These are phyloP conservation scores for Falco novaeseelandiae DNA, from an alignment of 2,797 vertebrate species.

Conservation along the genomic window DNA sequence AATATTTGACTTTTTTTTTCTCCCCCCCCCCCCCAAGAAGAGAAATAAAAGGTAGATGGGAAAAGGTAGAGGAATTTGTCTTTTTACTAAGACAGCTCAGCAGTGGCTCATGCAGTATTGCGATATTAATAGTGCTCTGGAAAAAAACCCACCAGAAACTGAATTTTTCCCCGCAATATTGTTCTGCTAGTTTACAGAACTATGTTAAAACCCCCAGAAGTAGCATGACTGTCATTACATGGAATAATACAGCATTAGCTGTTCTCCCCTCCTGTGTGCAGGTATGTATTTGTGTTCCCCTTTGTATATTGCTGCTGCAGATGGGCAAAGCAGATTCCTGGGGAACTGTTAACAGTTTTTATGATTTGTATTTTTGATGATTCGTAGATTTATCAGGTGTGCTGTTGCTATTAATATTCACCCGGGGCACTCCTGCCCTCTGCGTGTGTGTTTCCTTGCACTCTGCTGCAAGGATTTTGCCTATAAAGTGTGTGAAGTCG, in stretches of 20 bases:
- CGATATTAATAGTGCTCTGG: not conserved
- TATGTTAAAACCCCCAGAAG: not conserved
- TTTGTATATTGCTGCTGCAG: not conserved
- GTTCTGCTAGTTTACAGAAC: not conserved
- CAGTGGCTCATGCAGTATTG: not conserved
- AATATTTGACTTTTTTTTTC: not conserved
- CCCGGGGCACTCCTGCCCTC: not conserved
- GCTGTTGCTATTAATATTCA: not conserved
- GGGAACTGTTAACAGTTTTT: not conserved
- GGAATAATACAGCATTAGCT: fast-evolving
- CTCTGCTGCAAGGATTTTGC: not conserved
- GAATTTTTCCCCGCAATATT: not conserved
- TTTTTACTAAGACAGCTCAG: not conserved
- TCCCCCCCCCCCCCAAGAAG: no score
- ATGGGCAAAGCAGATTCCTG: not conserved
- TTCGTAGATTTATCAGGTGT: not conserved
- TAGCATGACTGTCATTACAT: fast-evolving
- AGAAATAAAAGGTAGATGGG: not conserved
- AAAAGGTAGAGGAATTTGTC: not conserved
- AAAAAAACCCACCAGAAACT: not conserved
- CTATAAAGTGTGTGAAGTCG: fast-evolving
- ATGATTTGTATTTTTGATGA: not conserved
- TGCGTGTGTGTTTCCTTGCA: not conserved
- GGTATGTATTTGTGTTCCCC: not conserved
- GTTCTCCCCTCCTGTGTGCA: not conserved